Evolutionary conservation across 2,888 invertebrate genomes (phyloP).

Genomic region (Drosophila histrio): DNA sequence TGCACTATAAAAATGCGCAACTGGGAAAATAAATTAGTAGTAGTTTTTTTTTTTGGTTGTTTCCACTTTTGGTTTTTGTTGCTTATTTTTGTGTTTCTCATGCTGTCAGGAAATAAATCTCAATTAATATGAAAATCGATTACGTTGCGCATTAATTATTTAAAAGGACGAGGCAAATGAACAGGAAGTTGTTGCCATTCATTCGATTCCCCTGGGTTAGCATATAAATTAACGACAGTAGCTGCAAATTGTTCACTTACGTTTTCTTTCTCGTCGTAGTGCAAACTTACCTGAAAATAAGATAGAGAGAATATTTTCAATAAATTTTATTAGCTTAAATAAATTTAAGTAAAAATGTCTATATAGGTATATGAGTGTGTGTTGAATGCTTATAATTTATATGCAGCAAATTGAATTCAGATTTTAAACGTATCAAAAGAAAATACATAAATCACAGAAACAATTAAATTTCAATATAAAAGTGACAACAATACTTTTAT

Average conservation of each 20-base stretch:
- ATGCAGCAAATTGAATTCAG: slow-evolving; percentile 41
- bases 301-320: slow-evolving; percentile 22
- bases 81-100: slow-evolving; percentile 2
- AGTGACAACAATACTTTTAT: slow-evolving; percentile 40
- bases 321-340: slow-evolving; percentile 30
- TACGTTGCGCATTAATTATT: slow-evolving; percentile 69
- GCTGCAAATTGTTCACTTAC: slow-evolving; percentile 61
- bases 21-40: slow-evolving; percentile 65
- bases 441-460: slow-evolving; percentile 56
- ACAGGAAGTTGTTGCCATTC: slow-evolving; percentile 32
- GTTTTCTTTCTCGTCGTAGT: slow-evolving; percentile 81
- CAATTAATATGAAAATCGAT: slow-evolving; percentile 80
- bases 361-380: neutral
- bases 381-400: slow-evolving; percentile 32
- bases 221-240: slow-evolving; percentile 36
- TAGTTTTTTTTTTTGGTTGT: slow-evolving; percentile 26
- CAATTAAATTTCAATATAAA: slow-evolving; percentile 54
- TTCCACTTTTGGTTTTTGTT: neutral
- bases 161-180: slow-evolving; percentile 57
- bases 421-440: slow-evolving; percentile 35
- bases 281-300: slow-evolving; percentile 77
- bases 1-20: slow-evolving; percentile 73
- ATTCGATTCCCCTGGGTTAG: slow-evolving; percentile 22
- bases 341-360: neutral
- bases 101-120: slow-evolving; percentile 64